Conservation (phyloP, 2,797 vertebrate genomes). For the Buceros bicornis region DNA sequence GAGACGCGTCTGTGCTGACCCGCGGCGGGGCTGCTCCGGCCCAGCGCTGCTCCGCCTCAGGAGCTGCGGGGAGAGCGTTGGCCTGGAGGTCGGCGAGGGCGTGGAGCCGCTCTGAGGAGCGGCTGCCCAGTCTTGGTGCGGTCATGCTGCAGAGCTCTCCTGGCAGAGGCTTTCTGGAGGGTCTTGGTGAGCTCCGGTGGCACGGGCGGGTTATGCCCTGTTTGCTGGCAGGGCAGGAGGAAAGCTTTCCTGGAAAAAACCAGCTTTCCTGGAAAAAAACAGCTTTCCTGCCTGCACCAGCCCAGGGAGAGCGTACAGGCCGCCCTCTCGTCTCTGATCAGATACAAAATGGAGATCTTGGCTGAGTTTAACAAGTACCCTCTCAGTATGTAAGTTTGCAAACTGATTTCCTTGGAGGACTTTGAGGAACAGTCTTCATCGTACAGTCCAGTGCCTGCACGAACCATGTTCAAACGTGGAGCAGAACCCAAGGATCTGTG, state of each 20-base stretch:
- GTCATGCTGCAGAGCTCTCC: fast-evolving
- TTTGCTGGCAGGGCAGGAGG: background rate
- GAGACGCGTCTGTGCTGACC: background rate
- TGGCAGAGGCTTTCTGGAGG: background rate
- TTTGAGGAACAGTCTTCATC: conserved; percentile 38
- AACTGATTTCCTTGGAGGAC: conserved; percentile 19
- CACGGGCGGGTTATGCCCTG: background rate
- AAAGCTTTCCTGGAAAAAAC: too few relatives aligned
- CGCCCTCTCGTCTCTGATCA: too few relatives aligned
- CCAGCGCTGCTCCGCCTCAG: too few relatives aligned
- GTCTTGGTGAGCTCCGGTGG: background rate
- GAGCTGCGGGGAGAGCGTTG: too few relatives aligned
- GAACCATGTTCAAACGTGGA: conserved; percentile 16
- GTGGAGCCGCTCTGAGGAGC: background rate
- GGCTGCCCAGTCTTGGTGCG: background rate
- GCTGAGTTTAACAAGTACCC: conserved; percentile 38
- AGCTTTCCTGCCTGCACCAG: background rate
- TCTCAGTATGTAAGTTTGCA: conserved; percentile 22
- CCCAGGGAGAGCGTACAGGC: background rate
- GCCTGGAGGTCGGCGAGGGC: too few relatives aligned
- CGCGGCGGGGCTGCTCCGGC: too few relatives aligned
- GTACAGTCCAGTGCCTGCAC: conserved; percentile 6
- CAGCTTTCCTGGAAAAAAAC: too few relatives aligned
- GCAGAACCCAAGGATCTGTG: background rate
- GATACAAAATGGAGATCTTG: background rate